Percentiles rank a stretch among this genome's conserved stretches.
Evolutionary conservation across 2,888 invertebrate species (phyloP).

Genomic region (Hypselothyrea guttata): DNA sequence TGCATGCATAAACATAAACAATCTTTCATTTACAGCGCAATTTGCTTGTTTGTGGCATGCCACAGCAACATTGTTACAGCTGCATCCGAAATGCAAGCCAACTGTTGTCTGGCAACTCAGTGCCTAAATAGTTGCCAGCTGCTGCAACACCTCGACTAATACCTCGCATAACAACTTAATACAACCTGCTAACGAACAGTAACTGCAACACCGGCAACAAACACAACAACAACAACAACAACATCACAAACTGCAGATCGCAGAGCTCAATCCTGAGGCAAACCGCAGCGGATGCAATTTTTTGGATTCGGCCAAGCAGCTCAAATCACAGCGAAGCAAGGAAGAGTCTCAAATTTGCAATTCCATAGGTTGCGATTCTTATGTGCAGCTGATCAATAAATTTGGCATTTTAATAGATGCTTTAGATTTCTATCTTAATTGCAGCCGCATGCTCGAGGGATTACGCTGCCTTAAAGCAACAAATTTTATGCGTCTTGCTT

Average conservation of each 20-base stretch:
- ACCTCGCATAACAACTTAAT: slow-evolving; percentile 73
- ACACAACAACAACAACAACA: slow-evolving; percentile 24
- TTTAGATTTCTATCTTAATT: slow-evolving; percentile 62
- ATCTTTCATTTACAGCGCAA: background rate
- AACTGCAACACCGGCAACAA: slow-evolving; percentile 27
- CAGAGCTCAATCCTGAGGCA: slow-evolving; percentile 19
- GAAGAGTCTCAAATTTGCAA: slow-evolving; percentile 48
- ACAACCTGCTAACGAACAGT: slow-evolving; percentile 58
- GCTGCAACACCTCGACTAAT: slow-evolving; percentile 68
- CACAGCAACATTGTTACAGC: slow-evolving; percentile 28
- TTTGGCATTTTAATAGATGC: slow-evolving; percentile 61
- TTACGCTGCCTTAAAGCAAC: background rate
- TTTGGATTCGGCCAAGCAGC: slow-evolving; percentile 56
- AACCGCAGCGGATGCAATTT: slow-evolving; percentile 51
- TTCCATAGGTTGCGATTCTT: slow-evolving; percentile 54
- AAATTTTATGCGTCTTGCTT: slow-evolving; percentile 3
- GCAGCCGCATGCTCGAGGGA: slow-evolving; percentile 14
- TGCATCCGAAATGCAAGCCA: slow-evolving; percentile 19
- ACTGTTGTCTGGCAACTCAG: background rate
- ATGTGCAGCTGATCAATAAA: slow-evolving; percentile 53
- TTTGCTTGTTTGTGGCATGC: slow-evolving; percentile 2
- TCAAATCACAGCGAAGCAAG: slow-evolving; percentile 60
- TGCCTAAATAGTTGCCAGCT: slow-evolving; percentile 14
- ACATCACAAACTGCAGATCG: slow-evolving; percentile 8
- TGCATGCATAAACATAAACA: slow-evolving; percentile 39